Conservation (phyloP, 92 coral and sea anemone genomes). For the Paragorgia papillata region DNA sequence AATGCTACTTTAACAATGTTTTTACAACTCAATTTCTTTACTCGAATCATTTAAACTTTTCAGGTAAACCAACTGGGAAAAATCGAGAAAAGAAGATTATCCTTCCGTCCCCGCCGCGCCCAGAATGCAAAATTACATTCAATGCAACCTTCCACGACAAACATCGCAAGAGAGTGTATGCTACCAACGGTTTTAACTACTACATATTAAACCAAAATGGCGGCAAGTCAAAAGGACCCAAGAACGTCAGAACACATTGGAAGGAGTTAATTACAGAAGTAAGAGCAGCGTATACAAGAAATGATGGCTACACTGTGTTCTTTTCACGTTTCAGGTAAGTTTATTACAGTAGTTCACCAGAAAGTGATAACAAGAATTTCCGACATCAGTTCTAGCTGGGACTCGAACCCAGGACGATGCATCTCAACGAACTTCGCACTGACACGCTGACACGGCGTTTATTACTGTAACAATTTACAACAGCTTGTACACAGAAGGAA, state of each 20-base stretch:
- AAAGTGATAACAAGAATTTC: too few species aligned
- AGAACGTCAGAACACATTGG: slow-evolving; percentile 46
- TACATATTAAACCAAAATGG: slow-evolving; percentile 2
- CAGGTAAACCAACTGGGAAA: slow-evolving; percentile 18
- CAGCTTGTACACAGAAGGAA: too few species aligned
- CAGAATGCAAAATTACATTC: slow-evolving; percentile 28
- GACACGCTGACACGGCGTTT: too few species aligned
- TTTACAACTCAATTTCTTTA: too few species aligned
- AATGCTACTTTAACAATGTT: too few species aligned
- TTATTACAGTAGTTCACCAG: too few species aligned
- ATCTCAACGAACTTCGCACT: too few species aligned
- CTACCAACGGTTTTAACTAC: neutral
- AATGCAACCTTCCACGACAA: slow-evolving; percentile 24
- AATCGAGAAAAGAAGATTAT: neutral
- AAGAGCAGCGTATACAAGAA: slow-evolving; percentile 57
- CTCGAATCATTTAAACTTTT: neutral
- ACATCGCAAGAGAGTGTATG: slow-evolving; percentile 12
- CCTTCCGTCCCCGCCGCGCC: slow-evolving; percentile 26
- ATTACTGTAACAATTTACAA: too few species aligned
- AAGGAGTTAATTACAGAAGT: slow-evolving; percentile 26
- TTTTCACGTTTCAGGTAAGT: slow-evolving; percentile 53
- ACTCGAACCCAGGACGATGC: too few species aligned
- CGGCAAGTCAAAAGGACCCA: slow-evolving; percentile 27
- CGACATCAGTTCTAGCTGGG: too few species aligned
- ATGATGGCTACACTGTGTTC: slow-evolving; percentile 43